A percentile compares a stretch with the other conserved stretches of the same genome.
phyloP scores from a whole-genome alignment of 2,888 invertebrate species.

The Tridacna gigas region DNA sequence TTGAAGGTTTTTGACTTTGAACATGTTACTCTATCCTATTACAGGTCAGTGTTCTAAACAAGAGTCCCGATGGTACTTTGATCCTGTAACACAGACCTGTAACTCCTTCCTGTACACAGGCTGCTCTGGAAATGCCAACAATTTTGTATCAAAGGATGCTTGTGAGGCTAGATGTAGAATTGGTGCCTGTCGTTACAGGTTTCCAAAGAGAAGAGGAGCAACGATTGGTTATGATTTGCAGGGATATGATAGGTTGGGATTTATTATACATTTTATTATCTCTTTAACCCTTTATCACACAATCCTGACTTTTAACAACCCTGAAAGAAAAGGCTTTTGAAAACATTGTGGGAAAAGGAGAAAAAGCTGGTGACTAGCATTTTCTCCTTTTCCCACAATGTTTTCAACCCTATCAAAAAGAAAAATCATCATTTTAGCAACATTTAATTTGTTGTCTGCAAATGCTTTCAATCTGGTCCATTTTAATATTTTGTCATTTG shows the following conservation, averaged over 20 bases:
- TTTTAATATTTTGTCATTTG: too few species aligned
- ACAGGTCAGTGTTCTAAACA: slow-evolving; percentile 72
- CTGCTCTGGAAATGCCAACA: slow-evolving; percentile 79
- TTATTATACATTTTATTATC: too few species aligned
- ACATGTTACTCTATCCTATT: neutral
- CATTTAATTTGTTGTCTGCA: too few species aligned
- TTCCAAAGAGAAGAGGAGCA: slow-evolving; percentile 60
- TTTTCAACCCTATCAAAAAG: neutral
- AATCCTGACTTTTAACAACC: neutral
- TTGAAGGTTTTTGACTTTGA: too few species aligned
- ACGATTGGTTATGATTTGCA: slow-evolving; percentile 75
- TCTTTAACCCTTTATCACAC: neutral
- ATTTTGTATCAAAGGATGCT: slow-evolving; percentile 69
- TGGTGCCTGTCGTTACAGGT: slow-evolving; percentile 80
- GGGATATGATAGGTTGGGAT: slow-evolving; percentile 78
- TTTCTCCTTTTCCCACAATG: slow-evolving; percentile 1
- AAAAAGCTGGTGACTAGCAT: neutral
- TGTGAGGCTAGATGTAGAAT: slow-evolving; percentile 76
- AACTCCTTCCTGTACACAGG: slow-evolving; percentile 77
- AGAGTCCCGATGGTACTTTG: slow-evolving; percentile 76
- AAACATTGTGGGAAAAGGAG: neutral
- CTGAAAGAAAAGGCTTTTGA: neutral
- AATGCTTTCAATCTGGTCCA: too few species aligned
- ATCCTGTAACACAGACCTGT: slow-evolving; percentile 72
- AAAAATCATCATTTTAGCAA: neutral